Evolutionary conservation across 2,113 vertebrate species (phyloP).

Genomic region (Fregetta grallaria): DNA sequence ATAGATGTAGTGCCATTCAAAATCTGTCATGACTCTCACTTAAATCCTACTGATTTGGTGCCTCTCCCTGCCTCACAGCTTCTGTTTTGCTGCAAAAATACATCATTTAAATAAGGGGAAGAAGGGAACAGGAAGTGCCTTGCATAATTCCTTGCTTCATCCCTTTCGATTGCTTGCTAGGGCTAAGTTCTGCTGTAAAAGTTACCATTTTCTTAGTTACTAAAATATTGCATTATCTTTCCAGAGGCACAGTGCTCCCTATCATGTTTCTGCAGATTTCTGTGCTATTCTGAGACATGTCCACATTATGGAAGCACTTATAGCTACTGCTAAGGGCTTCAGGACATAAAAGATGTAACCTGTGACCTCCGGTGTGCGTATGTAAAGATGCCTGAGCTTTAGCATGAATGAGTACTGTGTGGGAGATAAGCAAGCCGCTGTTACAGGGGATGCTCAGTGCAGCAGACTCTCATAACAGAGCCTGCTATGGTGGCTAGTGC

Average conservation of each 20-base stretch:
- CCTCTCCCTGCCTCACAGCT: not conserved
- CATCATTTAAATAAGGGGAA: not conserved
- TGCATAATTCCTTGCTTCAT: not conserved
- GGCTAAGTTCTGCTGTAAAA: not conserved
- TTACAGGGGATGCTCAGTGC: not conserved
- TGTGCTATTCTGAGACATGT: not conserved
- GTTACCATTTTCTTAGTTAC: not conserved
- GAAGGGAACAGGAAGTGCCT: not conserved
- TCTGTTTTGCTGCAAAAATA: not conserved
- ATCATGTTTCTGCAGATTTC: not conserved
- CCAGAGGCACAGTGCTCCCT: not conserved
- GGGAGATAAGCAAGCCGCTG: not conserved
- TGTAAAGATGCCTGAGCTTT: not conserved
- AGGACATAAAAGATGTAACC: not conserved
- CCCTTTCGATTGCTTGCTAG: not conserved
- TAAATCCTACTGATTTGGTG: not conserved
- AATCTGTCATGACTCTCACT: conserved; percentile 16
- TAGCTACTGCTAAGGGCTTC: not conserved
- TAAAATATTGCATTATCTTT: conserved; percentile 2
- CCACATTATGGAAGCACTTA: not conserved
- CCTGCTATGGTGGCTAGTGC: not conserved
- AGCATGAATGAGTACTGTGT: not conserved
- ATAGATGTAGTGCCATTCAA: conserved; percentile 51
- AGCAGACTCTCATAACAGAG: not conserved
- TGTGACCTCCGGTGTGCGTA: not conserved